Evolutionary conservation across 2,797 vertebrate genomes (phyloP), one percentile per base, ranked within the genome.

Genomic region (Megalops cyprinoides): DNA sequence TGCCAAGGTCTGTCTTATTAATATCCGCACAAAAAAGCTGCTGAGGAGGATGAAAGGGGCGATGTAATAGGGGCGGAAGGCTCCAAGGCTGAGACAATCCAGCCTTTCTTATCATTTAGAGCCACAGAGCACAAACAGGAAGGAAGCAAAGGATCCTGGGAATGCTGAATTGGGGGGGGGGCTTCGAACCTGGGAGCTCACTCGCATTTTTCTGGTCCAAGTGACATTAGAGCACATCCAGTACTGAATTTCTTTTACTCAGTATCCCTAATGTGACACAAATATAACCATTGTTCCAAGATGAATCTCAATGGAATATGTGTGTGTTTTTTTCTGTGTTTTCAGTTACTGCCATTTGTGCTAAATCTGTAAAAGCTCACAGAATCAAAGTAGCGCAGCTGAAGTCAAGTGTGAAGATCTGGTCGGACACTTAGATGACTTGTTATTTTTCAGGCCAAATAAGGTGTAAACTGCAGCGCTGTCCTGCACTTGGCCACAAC

Each of bases 11-110:
- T 46, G 39, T 46, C 37, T 48, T 49, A 77, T 48, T 49, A 58
- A 77, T 77, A 51, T n/a, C 55, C 34, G 76, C 37, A 14, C 2
- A 7, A 18, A 49, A 53, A 46, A 18, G 20, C 25, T 14, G n/a
- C 39, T 15, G 31, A 76, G 28, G 18, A 53, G 18, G 74, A 53
- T 10, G 48, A 23, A 12, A 5, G 23, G 9, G 23, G 58, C 23
- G 42, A 44, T 42, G 23, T 25, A 5, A n/a, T n/a, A 49, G 76
- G 79, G 81, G 87, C 79, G 79, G 85, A 86, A 85, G 84, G 86
- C 1, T 86, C 89, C 87, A 88, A 89, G 87, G 85, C 85, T n/a
- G 74, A 88, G 85, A 92, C 90, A 92, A 92, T 90, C 82, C 78
- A 53, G 83, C 86, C 87, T 88, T 90, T 92, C 89, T 91, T 91